Conservation (phyloP, 1,140 invertebrate species). For the Lamellibrachia luymesi region DNA sequence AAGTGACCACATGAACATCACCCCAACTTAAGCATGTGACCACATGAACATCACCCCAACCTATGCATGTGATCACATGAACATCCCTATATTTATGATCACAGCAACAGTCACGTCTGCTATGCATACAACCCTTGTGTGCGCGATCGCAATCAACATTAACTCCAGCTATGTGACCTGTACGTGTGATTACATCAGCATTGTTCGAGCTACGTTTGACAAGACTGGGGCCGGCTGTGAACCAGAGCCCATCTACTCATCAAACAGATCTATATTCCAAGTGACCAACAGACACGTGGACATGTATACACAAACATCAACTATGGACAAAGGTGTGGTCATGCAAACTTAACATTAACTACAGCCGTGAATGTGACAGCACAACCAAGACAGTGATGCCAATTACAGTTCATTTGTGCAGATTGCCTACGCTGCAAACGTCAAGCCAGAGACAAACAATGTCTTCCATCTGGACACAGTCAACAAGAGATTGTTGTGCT, state of each 20-base stretch:
- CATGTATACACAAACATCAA: neutral
- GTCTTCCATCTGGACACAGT: neutral
- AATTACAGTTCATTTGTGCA: slow-evolving; percentile 1
- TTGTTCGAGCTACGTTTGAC: neutral
- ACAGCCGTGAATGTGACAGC: neutral
- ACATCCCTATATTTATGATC: neutral
- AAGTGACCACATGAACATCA: too few relatives aligned
- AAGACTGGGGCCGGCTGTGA: neutral
- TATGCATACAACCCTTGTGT: neutral
- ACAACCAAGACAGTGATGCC: neutral
- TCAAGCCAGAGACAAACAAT: too few relatives aligned
- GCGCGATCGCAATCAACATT: neutral
- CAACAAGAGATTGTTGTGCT: neutral
- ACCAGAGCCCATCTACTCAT: neutral
- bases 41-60: too few relatives aligned
- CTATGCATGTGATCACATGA: too few relatives aligned
- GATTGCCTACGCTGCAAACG: neutral
- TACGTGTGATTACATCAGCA: neutral
- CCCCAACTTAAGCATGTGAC: too few relatives aligned
- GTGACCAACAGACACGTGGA: neutral
- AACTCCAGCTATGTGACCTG: neutral
- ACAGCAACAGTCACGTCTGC: neutral
- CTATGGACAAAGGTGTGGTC: neutral
- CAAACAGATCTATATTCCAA: neutral
- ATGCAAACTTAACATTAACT: neutral